These are phyloP conservation scores for Opisthograptis luteolata DNA, from an alignment of 2,888 invertebrate species.

Conservation along the genomic window DNA sequence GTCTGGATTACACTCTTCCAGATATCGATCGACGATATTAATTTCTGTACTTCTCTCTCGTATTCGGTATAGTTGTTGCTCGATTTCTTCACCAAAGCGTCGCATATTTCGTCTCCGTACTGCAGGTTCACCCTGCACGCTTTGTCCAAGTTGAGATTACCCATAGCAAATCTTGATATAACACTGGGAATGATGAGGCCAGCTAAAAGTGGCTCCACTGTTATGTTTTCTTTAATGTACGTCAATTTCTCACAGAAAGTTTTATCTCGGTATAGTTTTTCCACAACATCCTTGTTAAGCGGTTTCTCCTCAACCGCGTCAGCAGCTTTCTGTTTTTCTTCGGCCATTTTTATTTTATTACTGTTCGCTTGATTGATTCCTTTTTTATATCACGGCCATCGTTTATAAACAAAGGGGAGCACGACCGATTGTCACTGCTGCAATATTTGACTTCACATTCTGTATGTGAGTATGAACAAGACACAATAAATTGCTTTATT, in stretches of 20 bases:
- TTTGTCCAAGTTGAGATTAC: slow-evolving; percentile 75
- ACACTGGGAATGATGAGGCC: slow-evolving; percentile 88
- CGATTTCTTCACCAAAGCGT: slow-evolving; percentile 63
- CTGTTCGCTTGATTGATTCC: slow-evolving; percentile 30
- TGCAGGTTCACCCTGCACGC: slow-evolving; percentile 72
- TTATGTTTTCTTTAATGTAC: slow-evolving; percentile 82
- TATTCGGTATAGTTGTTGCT: slow-evolving; percentile 84
- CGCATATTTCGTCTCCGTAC: slow-evolving; percentile 67
- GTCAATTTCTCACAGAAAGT: slow-evolving; percentile 62
- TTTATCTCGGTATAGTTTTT: slow-evolving; percentile 56
- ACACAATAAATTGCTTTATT: slow-evolving; percentile 62
- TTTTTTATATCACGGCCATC: slow-evolving; percentile 53
- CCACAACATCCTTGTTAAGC: slow-evolving; percentile 53
- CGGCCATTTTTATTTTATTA: slow-evolving; percentile 55
- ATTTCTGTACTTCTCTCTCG: slow-evolving; percentile 85
- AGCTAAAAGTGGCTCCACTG: slow-evolving; percentile 89
- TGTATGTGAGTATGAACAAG: slow-evolving; percentile 51
- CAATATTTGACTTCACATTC: slow-evolving; percentile 63
- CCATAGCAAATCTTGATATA: slow-evolving; percentile 88
- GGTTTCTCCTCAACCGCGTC: slow-evolving; percentile 68
- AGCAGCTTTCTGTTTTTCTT: slow-evolving; percentile 56
- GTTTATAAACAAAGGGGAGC: slow-evolving; percentile 51
- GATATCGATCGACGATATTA: slow-evolving; percentile 83
- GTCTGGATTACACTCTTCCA: slow-evolving; percentile 84
- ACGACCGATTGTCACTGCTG: slow-evolving; percentile 49